These are phyloP conservation scores for Neodiprion fabricii DNA, from an alignment of 1,140 invertebrate species.

Conservation along the genomic window DNA sequence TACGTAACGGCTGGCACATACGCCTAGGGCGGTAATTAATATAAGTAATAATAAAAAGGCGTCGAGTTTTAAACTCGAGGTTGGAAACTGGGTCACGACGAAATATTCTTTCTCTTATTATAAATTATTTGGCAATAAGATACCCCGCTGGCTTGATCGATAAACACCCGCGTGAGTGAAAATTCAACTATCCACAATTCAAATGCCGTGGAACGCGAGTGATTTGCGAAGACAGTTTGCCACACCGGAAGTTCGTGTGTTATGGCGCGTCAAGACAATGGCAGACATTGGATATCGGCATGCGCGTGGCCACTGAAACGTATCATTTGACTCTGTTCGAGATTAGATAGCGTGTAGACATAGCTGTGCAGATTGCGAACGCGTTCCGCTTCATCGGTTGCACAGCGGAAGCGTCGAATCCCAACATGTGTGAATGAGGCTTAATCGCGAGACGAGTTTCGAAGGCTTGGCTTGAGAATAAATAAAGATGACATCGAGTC, in stretches of 20 bases:
- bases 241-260: background rate
- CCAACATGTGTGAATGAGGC: background rate
- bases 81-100: background rate
- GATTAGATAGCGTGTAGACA: no score
- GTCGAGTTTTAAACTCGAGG: background rate
- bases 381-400: no score
- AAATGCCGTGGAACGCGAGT: no score
- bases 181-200: no score
- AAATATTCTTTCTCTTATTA: background rate
- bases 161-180: background rate
- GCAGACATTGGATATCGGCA: background rate
- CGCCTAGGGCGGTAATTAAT: slow-evolving; percentile 7
- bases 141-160: no score
- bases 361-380: no score
- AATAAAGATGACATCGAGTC: slow-evolving; percentile 7
- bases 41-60: background rate
- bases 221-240: background rate
- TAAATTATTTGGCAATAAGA: no score
- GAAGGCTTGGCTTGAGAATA: background rate
- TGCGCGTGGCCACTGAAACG: background rate
- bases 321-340: background rate
- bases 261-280: background rate
- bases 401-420: no score
- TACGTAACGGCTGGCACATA: background rate
- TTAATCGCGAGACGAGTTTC: background rate